Evolutionary conservation across 35 echinoderm and acorn worm genomes (phyloP).

Genomic region (Apostichopus californicus): DNA sequence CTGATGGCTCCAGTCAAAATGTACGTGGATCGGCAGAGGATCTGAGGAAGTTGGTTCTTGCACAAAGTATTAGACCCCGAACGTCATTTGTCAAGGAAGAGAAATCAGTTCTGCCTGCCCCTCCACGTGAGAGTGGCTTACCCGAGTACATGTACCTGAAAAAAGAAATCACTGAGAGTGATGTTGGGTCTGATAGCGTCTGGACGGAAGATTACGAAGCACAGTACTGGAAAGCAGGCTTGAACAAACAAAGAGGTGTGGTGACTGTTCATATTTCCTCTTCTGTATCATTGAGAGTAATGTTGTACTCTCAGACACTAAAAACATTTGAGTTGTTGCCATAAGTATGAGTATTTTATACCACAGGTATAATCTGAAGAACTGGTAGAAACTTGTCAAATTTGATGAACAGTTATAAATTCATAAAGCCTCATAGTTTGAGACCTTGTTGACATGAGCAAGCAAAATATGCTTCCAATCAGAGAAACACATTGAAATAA

Average conservation of each 20-base stretch:
- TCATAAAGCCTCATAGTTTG: too few relatives aligned
- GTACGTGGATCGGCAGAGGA: conserved; percentile 12
- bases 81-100: conserved; percentile 28
- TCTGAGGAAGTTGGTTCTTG: neutral
- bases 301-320: too few relatives aligned
- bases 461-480: too few relatives aligned
- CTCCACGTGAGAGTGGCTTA: conserved; percentile 61
- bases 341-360: too few relatives aligned
- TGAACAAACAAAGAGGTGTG: neutral
- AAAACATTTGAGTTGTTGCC: too few relatives aligned
- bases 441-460: too few relatives aligned
- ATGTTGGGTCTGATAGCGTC: conserved; percentile 83
- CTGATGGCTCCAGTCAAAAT: neutral
- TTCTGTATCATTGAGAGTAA: too few relatives aligned
- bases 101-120: neutral
- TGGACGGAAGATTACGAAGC: conserved; percentile 85
- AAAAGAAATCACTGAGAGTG: conserved; percentile 77
- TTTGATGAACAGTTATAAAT: too few relatives aligned
- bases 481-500: too few relatives aligned
- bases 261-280: neutral
- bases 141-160: conserved; percentile 91
- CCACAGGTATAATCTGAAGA: too few relatives aligned
- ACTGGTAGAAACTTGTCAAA: too few relatives aligned
- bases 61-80: neutral
- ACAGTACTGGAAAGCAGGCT: conserved; percentile 40